These are phyloP conservation scores for Reticulitermes lucifugus DNA, from an alignment of 2,888 invertebrate genomes.

Conservation along the genomic window DNA sequence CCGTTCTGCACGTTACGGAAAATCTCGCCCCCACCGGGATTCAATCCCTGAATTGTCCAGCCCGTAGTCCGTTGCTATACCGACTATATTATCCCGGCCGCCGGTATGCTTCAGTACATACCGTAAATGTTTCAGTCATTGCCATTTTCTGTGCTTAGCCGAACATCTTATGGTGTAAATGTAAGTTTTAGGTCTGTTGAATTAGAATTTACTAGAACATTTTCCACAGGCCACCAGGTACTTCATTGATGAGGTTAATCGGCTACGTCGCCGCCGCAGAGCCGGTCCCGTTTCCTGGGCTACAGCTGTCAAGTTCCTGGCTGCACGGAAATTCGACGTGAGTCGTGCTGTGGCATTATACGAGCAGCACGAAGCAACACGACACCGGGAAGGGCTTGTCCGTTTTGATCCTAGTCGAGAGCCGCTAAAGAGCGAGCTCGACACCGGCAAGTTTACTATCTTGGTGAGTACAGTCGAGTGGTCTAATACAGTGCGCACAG, in stretches of 20 bases:
- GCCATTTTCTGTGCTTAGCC: too few relatives aligned
- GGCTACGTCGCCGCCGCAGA: conserved; percentile 65
- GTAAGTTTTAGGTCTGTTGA: too few relatives aligned
- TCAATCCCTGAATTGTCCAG: too few relatives aligned
- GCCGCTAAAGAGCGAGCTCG: conserved; percentile 86
- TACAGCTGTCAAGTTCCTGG: conserved; percentile 92
- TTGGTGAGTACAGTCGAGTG: conserved; percentile 72
- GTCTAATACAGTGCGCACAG: neutral
- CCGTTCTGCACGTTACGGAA: too few relatives aligned
- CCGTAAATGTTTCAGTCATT: too few relatives aligned
- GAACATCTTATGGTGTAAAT: too few relatives aligned
- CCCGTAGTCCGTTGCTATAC: too few relatives aligned
- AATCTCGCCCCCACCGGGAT: too few relatives aligned
- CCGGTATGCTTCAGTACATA: too few relatives aligned
- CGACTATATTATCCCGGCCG: too few relatives aligned
- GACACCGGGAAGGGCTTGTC: conserved; percentile 86
- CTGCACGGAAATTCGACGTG: conserved; percentile 95
- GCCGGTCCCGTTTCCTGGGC: conserved; percentile 79
- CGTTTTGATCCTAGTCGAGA: conserved; percentile 86
- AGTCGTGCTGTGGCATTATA: conserved; percentile 90
- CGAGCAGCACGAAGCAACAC: conserved; percentile 91
- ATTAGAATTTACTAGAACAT: too few relatives aligned
- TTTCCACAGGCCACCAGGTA: conserved; percentile 79
- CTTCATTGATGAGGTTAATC: conserved; percentile 82
- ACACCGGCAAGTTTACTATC: conserved; percentile 96